Evolutionary conservation across 1,140 invertebrate species (phyloP).

Genomic region (Harlomillsia oculata): DNA sequence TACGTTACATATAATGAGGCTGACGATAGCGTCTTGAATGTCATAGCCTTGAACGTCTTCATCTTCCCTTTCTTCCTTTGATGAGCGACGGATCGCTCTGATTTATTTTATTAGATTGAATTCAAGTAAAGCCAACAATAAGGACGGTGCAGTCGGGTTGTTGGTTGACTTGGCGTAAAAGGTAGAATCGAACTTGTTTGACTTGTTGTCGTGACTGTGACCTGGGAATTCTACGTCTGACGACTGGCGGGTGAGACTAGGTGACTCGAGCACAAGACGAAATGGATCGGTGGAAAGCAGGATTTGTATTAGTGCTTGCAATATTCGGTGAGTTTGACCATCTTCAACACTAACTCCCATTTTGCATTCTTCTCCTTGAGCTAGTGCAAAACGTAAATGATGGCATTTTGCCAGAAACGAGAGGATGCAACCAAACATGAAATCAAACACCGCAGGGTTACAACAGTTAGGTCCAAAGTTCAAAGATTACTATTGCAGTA

Average conservation of each 20-base stretch:
- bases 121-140: neutral
- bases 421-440: neutral
- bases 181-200: too few relatives aligned
- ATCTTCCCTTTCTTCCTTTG: too few relatives aligned
- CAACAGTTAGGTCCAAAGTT: too few relatives aligned
- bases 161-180: neutral
- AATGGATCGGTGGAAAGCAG: conserved; percentile 17
- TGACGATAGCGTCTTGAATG: too few relatives aligned
- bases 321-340: conserved; percentile 19
- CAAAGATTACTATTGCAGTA: neutral
- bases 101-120: neutral
- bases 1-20: too few relatives aligned
- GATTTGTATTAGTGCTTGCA: conserved; percentile 21
- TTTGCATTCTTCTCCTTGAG: neutral
- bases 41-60: too few relatives aligned
- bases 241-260: neutral
- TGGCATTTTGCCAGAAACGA: neutral
- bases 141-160: neutral
- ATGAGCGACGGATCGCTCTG: neutral
- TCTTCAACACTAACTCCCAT: neutral
- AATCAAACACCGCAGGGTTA: neutral
- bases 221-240: neutral
- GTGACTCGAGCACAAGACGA: neutral
- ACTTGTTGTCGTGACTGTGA: too few relatives aligned
- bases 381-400: neutral